Percentiles rank a stretch among this genome's conserved stretches.
Evolutionary conservation across 2,888 invertebrate genomes (phyloP).

Genomic region (Molanna angustata): DNA sequence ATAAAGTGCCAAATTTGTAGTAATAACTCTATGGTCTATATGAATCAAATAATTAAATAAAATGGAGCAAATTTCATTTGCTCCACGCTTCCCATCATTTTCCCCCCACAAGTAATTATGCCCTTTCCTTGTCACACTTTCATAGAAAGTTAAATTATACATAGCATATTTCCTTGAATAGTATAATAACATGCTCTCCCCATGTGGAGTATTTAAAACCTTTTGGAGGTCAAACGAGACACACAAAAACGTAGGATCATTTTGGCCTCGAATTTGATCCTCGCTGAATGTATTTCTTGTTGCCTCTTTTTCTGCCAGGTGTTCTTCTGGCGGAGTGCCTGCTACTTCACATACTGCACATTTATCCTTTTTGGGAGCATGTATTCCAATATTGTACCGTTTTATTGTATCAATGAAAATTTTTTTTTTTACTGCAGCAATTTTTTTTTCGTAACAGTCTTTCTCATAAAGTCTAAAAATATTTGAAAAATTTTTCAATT

Average conservation of each 20-base stretch:
- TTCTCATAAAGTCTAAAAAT: not conserved
- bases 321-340: not conserved
- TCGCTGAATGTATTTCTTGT: not conserved
- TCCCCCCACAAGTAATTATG: not conserved
- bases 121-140: not conserved
- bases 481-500: not conserved
- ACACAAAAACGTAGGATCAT: slow-evolving; percentile 7
- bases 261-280: slow-evolving; percentile 7
- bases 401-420: not conserved
- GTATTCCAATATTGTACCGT: slow-evolving; percentile 1
- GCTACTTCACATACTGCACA: slow-evolving; percentile 2
- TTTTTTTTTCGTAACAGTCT: not conserved
- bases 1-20: not conserved
- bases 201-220: slow-evolving; percentile 7
- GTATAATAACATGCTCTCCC: slow-evolving; percentile 6
- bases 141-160: not conserved
- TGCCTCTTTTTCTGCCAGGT: slow-evolving; percentile 2
- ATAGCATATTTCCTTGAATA: slow-evolving; percentile 7
- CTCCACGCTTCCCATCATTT: not conserved
- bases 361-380: slow-evolving; percentile 4
- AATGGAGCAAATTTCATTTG: too few species aligned
- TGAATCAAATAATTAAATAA: not conserved
- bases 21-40: not conserved
- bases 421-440: not conserved
- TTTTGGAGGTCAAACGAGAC: slow-evolving; percentile 5